Conservation (phyloP, 2,797 vertebrate genomes). For the Garrulus glandarius region DNA sequence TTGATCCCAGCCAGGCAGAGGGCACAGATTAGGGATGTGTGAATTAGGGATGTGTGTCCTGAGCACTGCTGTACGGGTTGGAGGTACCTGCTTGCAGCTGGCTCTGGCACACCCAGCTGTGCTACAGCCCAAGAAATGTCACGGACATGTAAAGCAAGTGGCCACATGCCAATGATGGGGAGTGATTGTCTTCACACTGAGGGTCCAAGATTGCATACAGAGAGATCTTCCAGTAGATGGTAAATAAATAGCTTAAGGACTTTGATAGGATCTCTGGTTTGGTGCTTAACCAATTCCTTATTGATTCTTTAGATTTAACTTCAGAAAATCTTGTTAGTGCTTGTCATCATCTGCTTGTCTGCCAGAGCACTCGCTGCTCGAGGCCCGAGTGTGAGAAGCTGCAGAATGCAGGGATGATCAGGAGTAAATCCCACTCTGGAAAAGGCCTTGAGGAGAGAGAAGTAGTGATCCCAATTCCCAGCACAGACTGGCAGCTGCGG, state of each 20-base stretch:
- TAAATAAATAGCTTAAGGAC: slow-evolving; percentile 25
- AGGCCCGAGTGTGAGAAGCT: not conserved
- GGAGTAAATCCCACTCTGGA: not conserved
- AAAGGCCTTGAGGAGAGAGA: not conserved
- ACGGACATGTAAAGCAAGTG: accelerated
- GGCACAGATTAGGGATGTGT: accelerated
- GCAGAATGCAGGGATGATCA: not conserved
- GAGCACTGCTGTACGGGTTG: not conserved
- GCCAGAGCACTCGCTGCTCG: not conserved
- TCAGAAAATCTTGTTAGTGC: slow-evolving; percentile 7
- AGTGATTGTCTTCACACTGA: not conserved
- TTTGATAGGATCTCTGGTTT: not conserved
- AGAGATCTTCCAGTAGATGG: not conserved
- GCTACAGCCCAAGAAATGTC: accelerated
- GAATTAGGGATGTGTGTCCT: not conserved
- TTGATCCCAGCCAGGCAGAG: not conserved
- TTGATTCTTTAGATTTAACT: slow-evolving; percentile 13
- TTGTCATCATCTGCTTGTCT: not conserved
- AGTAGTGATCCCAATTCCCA: not conserved
- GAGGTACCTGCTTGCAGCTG: not conserved
- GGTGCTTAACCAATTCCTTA: not conserved
- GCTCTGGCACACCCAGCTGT: not conserved
- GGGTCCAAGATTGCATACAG: not conserved
- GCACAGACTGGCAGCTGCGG: accelerated
- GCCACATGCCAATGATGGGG: not conserved